A percentile compares a stretch with the other conserved stretches of the same genome.
Conservation (phyloP, 2,888 invertebrate species). For the Tethea ocularis region DNA sequence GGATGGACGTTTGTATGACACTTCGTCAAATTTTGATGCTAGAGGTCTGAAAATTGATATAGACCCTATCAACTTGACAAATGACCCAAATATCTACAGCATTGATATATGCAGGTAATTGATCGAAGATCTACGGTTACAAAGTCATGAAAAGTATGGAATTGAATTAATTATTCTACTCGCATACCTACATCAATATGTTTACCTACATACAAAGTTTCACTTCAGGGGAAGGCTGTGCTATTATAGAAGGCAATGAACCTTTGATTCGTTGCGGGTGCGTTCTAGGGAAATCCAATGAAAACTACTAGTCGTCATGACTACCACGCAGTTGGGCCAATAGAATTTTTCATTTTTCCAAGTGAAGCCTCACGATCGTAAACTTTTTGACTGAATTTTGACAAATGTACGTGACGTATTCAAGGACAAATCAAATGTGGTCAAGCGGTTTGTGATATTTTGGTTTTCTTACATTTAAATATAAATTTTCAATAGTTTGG, state of each 20-base stretch:
- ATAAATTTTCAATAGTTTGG: constrained; percentile 35
- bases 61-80: no score
- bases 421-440: constrained; percentile 27
- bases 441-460: constrained; percentile 52
- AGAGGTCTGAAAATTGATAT: no score
- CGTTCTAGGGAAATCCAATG: constrained; percentile 16
- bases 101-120: no score
- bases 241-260: constrained; percentile 28
- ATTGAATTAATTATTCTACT: background rate
- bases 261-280: constrained; percentile 16
- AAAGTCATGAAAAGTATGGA: background rate
- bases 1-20: no score
- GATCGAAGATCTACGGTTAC: background rate
- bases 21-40: no score
- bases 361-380: constrained; percentile 32
- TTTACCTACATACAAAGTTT: constrained; percentile 20
- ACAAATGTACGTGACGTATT: constrained; percentile 23
- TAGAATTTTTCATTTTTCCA: constrained; percentile 62
- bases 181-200: background rate
- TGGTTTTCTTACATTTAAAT: constrained; percentile 22
- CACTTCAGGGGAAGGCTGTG: constrained; percentile 20
- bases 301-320: constrained; percentile 51
- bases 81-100: no score
- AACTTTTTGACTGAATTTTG: constrained; percentile 42
- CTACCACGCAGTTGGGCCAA: constrained; percentile 72